A percentile compares a stretch with the other conserved stretches of the same genome.
phyloP scores from a whole-genome alignment of 2,797 vertebrate species.

The Xenops minutus region DNA sequence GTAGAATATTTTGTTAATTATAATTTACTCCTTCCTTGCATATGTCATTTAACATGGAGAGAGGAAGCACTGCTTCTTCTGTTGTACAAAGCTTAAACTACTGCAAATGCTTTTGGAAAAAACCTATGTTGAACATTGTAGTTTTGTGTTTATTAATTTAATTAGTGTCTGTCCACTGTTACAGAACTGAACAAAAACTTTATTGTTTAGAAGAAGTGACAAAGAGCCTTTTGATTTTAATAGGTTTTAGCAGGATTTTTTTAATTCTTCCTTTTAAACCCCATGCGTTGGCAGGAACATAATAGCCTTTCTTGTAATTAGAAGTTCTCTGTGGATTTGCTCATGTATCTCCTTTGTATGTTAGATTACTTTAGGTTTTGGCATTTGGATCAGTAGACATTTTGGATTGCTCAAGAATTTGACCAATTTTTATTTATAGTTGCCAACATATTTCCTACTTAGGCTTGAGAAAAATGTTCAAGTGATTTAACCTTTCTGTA shows the following conservation, averaged over 20 bases:
- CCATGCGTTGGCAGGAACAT: neutral
- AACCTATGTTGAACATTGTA: neutral
- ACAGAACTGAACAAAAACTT: neutral
- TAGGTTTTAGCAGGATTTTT: accelerated
- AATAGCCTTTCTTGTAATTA: neutral
- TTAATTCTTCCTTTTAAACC: neutral
- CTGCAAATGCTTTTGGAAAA: neutral
- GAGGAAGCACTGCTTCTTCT: neutral
- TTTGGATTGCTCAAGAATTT: neutral
- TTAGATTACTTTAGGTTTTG: neutral
- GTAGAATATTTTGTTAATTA: neutral
- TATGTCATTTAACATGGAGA: neutral
- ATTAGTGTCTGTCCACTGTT: neutral
- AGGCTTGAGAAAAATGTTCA: neutral
- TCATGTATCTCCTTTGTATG: neutral
- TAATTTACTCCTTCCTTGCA: neutral
- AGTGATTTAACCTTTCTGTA: neutral
- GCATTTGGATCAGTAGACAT: neutral
- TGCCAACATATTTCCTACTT: neutral
- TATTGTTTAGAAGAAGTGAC: neutral
- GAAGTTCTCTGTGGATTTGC: neutral
- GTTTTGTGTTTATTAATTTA: neutral
- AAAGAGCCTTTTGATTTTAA: neutral
- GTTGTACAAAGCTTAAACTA: neutral
- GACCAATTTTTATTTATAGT: neutral